A percentile compares a stretch with the other conserved stretches of the same genome.
Evolutionary conservation across 2,113 vertebrate species (phyloP).

Genomic region (Pyrgilauda ruficollis): DNA sequence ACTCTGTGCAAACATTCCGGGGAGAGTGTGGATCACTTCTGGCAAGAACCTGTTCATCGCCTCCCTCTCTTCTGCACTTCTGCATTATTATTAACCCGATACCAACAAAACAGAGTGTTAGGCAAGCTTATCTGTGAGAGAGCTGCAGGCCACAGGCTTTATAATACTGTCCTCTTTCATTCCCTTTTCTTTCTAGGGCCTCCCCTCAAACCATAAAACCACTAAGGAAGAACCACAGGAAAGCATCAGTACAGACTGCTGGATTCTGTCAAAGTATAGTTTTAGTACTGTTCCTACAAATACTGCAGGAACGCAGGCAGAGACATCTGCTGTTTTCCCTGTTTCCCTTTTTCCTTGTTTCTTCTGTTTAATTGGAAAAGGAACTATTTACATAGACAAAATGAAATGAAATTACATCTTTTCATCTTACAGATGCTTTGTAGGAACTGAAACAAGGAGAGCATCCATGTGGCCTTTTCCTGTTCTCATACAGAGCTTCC

Average conservation of each 20-base stretch:
- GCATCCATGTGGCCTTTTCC: background rate
- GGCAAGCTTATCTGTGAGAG: background rate
- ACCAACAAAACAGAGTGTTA: background rate
- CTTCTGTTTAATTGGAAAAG: background rate
- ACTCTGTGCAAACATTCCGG: background rate
- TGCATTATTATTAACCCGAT: background rate
- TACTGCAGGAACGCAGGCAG: background rate
- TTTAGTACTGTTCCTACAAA: background rate
- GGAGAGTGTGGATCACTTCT: background rate
- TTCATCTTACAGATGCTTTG: background rate
- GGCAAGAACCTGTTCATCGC: background rate
- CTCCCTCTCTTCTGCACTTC: background rate
- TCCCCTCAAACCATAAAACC: background rate
- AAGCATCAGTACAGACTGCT: background rate
- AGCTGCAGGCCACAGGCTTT: background rate
- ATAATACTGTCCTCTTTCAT: background rate
- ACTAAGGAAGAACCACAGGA: background rate
- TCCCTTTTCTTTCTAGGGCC: background rate
- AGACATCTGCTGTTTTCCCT: background rate
- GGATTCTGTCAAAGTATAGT: background rate
- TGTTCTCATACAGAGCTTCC: background rate
- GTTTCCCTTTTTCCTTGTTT: background rate
- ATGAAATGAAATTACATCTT: background rate
- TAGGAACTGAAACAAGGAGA: background rate
- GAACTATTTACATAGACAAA: background rate